A percentile compares a stretch with the other conserved stretches of the same genome.
Conservation (phyloP, 1,140 invertebrate species). For the Nymphalis io region DNA sequence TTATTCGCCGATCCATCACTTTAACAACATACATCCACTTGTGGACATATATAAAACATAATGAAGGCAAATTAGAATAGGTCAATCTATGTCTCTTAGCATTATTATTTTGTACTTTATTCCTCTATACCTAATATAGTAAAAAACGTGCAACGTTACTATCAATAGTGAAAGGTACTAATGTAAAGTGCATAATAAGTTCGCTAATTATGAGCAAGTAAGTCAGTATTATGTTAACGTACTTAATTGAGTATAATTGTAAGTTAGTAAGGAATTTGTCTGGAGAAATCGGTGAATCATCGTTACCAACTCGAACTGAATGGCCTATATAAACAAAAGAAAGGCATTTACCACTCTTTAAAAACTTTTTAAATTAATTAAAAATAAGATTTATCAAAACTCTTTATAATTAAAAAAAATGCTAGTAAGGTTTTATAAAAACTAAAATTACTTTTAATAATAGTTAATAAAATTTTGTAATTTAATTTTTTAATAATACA, state of each 20-base stretch:
- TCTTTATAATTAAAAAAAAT: no score
- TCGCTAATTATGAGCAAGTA: constrained; percentile 1
- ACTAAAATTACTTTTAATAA: no score
- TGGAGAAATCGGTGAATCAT: constrained; percentile 36
- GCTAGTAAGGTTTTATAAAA: no score
- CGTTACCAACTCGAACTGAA: constrained; percentile 21
- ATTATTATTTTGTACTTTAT: no score
- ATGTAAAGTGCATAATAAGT: not conserved
- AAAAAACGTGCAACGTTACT: no score
- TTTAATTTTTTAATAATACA: no score
- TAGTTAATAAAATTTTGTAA: no score
- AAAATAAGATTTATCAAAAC: not conserved
- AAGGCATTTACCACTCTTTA: not conserved
- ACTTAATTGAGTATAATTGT: constrained; percentile 21
- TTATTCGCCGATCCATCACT: constrained; percentile 62
- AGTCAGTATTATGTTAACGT: constrained; percentile 5
- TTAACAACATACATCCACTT: constrained; percentile 29
- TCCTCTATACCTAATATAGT: no score
- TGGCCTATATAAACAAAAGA: constrained; percentile 22
- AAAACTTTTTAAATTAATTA: not conserved
- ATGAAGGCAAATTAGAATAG: constrained; percentile 13
- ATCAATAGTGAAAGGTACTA: not conserved
- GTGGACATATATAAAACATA: constrained; percentile 8
- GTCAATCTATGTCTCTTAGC: not conserved
- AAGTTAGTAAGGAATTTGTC: constrained; percentile 34